Evolutionary conservation across 2,797 vertebrate genomes (phyloP).

Genomic region (Acipenser oxyrinchus): DNA sequence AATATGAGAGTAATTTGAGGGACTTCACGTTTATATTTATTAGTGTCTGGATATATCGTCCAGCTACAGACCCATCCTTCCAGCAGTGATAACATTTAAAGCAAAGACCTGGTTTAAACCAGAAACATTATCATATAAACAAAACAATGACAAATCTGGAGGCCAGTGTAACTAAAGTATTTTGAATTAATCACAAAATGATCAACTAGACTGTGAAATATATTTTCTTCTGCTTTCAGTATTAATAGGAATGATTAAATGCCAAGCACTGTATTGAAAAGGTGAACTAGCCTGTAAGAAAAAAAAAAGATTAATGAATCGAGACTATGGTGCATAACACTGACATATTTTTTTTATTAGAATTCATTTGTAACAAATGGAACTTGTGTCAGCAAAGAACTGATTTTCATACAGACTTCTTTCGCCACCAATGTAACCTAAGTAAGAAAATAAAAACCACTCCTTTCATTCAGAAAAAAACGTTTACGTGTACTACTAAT

Average conservation of each 20-base stretch:
- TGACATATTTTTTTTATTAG: constrained; percentile 99
- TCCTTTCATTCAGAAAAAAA: constrained; percentile 98
- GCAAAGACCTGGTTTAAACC: no score
- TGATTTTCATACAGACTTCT: constrained; percentile 98
- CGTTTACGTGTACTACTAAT: constrained; percentile 98
- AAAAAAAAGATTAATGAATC: constrained; percentile 37
- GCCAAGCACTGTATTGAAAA: constrained; percentile 42
- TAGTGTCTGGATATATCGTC: no score
- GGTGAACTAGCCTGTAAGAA: constrained; percentile 50
- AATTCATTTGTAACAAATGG: constrained; percentile 99
- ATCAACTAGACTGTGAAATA: no score
- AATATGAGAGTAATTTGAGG: no score
- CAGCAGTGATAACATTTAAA: no score
- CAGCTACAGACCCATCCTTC: no score
- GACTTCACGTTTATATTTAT: no score
- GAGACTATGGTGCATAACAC: constrained; percentile 91
- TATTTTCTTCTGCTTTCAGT: neutral
- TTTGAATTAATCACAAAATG: no score
- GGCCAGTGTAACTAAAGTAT: no score
- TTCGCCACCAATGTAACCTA: constrained; percentile 98
- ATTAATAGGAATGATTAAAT: constrained; percentile 35
- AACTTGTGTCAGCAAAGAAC: constrained; percentile 99
- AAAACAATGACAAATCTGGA: no score
- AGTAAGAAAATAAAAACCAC: constrained; percentile 99
- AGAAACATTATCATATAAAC: no score